Base-by-base conservation (phyloP, 2,113 vertebrate species). In the Chiloscyllium plagiosum region DNA sequence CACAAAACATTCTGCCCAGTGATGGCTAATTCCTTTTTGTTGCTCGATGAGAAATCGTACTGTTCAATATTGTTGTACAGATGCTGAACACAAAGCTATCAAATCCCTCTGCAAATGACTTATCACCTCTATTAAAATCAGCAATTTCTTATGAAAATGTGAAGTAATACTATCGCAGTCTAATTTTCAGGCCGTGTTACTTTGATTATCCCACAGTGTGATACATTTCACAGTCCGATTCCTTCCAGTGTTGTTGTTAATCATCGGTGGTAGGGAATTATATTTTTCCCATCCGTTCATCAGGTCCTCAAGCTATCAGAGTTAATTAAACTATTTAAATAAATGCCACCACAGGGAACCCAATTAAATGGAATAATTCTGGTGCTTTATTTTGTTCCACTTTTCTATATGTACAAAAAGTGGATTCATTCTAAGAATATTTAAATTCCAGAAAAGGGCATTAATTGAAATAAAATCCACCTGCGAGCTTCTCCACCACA, bases 321-420 rank as follows among this genome's bases (percentile, higher is more conserved):
- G 61, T 66, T 92, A 92, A 92, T 92, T 61, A 92, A n/a, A 92
- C 61, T 2, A 66, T 92, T 92, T 92, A 92, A 92, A 92, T 66
- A 66, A 92, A 37, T 33, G 66, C 89, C 61, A n/a, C 56, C 89
- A 92, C 33, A 37, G 61, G 89, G 56, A 92, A n/a, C 33, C 61
- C 89, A 92, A 66, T 92, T 66, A 92, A 92, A 20, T 37, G n/a
- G 33, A 66, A 92, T 92, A 10, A 92, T 92, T 92, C 65, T 47
- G 17, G 17, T 92, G 15, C 29, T 37, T 65, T 22, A 37, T 37
- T 4, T 22, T 92, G 61, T 92, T 66, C 89, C 61, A 92, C 26
- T 92, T 92, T 42, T n/a, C 33, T n/a, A 61, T 19, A n/a, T 92
- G 20, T 42, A 42, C 20, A 90, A 89, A 90, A 61, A 6, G 50